phyloP scores from a whole-genome alignment of 2,888 invertebrate genomes.

The Drosophila neotestacea region DNA sequence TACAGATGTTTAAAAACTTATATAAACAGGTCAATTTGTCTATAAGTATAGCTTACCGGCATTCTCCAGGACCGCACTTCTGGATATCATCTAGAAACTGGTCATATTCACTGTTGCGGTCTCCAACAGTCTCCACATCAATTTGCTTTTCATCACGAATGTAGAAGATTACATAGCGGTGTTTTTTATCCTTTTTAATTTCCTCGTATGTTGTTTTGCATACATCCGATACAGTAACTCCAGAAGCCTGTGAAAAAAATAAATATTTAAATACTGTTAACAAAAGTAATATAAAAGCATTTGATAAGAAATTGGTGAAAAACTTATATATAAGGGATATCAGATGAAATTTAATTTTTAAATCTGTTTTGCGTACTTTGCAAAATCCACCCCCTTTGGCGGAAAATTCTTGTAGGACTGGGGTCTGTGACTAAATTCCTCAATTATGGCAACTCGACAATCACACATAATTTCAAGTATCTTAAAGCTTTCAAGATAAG shows the following conservation, averaged over 20 bases:
- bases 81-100: conserved; percentile 97
- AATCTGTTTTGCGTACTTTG: neutral
- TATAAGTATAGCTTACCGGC: conserved; percentile 87
- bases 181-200: conserved; percentile 98
- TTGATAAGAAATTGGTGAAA: too few species aligned
- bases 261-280: neutral
- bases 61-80: conserved; percentile 95
- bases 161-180: conserved; percentile 98
- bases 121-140: conserved; percentile 96
- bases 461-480: conserved; percentile 16
- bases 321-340: too few species aligned
- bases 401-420: neutral
- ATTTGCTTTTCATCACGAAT: conserved; percentile 98
- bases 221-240: conserved; percentile 97
- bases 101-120: conserved; percentile 96
- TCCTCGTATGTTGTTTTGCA: conserved; percentile 98
- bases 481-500: conserved; percentile 15
- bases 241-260: conserved; percentile 92
- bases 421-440: neutral
- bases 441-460: neutral
- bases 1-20: neutral
- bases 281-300: too few species aligned
- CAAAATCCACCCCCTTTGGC: neutral
- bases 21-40: neutral
- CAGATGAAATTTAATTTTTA: too few species aligned